Base-by-base conservation (phyloP, 1,140 invertebrate species). In the Yoshiicerus persimilis region DNA sequence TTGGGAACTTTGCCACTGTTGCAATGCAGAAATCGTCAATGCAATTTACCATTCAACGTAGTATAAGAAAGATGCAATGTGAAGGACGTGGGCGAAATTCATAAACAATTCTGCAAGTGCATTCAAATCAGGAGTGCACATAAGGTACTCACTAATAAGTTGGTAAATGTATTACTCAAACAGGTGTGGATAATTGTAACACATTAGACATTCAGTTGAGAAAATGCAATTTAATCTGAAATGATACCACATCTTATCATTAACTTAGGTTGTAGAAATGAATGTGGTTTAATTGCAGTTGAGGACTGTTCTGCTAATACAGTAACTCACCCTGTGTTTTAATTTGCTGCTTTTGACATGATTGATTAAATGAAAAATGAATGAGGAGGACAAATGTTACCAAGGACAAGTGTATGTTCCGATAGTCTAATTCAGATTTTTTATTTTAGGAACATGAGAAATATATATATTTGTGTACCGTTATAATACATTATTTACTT, bases 51-150 rank as follows among this genome's bases (percentile, higher is more conserved):
- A 80, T 80, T 80, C 75, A 80, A 20, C 16, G 20, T 11, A 34
- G 20, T 16, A 56, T 56, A 56, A 56, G 20, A 56, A n/a, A n/a
- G 47, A n/a, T 38, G 75, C 75, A 80, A 80, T 80, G 75, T 80
- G 30, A 80, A 80, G 75, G 75, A 80, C 75, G 75, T 80, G 75
- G 75, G 75, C 32, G 75, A 36, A 80, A 80, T 80, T n/a, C 75
- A 80, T 36, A 80, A 70, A 70, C 66, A 70, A 70, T 70, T 5
- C 47, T 56, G 47, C 47, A 56, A 56, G 13, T 56, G 47, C 47
- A 56, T 56, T 56, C n/a, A 56, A 56, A 56, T 20, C n/a, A 11
- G 13, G 20, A 56, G n/a, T 56, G 47, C 47, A 56, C 47, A 56
- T 47, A 56, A 56, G 47, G 47, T 56, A 56, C 47, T 56, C 6